These are phyloP conservation scores for Xestia sexstrigata DNA, from an alignment of 2,888 invertebrate genomes.

Conservation along the genomic window DNA sequence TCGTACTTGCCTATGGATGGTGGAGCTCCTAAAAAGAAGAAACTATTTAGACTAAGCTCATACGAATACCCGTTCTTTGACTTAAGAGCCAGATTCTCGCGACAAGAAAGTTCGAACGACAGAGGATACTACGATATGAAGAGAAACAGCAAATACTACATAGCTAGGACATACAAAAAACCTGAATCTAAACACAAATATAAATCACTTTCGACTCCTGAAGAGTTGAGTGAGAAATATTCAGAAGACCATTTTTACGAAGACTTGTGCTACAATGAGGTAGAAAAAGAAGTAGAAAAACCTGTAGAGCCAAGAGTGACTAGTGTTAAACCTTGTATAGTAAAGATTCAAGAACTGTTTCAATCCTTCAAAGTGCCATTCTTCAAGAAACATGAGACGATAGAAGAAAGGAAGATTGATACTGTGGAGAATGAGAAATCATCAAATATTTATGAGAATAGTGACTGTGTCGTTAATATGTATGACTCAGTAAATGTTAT, in stretches of 20 bases:
- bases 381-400: slow-evolving; percentile 78
- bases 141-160: slow-evolving; percentile 78
- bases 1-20: slow-evolving; percentile 87
- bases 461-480: slow-evolving; percentile 79
- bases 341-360: slow-evolving; percentile 85
- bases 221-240: slow-evolving; percentile 77
- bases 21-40: slow-evolving; percentile 77
- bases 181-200: slow-evolving; percentile 81
- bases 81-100: slow-evolving; percentile 78
- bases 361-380: slow-evolving; percentile 85
- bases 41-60: slow-evolving; percentile 82
- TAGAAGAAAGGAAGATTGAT: slow-evolving; percentile 64
- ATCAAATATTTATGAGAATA: slow-evolving; percentile 80
- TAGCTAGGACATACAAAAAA: slow-evolving; percentile 76
- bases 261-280: slow-evolving; percentile 84
- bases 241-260: slow-evolving; percentile 87
- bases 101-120: slow-evolving; percentile 78
- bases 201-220: slow-evolving; percentile 79
- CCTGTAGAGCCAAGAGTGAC: slow-evolving; percentile 52
- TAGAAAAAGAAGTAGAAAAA: slow-evolving; percentile 67
- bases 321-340: slow-evolving; percentile 78
- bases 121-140: slow-evolving; percentile 86
- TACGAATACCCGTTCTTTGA: slow-evolving; percentile 86
- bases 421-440: slow-evolving; percentile 66
- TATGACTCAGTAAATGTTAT: slow-evolving; percentile 84